Conservation (phyloP, 2,797 vertebrate genomes). For the Enteromius afrohamiltoni region DNA sequence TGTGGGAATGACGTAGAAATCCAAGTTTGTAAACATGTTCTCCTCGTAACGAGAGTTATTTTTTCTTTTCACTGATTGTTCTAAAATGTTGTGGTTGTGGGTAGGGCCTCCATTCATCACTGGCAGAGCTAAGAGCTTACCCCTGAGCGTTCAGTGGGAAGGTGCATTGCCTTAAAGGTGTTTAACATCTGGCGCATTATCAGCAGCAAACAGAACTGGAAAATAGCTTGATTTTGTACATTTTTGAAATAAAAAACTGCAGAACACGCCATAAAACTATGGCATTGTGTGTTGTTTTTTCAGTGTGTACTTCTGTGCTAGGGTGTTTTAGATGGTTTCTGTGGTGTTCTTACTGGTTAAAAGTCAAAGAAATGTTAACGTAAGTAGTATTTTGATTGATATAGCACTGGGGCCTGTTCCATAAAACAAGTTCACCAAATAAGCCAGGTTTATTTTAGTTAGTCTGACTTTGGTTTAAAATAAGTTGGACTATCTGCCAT, state of each 20-base stretch:
- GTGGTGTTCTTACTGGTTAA: neutral
- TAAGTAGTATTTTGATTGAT: too few relatives aligned
- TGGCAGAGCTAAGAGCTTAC: constrained; percentile 58
- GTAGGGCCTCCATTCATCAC: constrained; percentile 65
- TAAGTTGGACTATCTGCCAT: too few relatives aligned
- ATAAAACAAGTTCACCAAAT: too few relatives aligned
- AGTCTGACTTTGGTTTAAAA: too few relatives aligned
- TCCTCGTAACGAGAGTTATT: constrained; percentile 55
- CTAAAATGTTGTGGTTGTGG: constrained; percentile 72
- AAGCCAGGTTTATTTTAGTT: too few relatives aligned
- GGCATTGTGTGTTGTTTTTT: too few relatives aligned
- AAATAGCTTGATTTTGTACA: neutral
- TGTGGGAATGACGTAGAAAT: neutral
- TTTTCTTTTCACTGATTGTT: constrained; percentile 58
- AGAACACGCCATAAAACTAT: neutral
- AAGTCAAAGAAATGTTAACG: neutral
- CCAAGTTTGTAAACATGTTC: constrained; percentile 1
- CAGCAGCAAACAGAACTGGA: neutral
- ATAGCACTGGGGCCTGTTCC: neutral
- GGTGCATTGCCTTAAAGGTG: neutral
- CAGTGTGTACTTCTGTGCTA: neutral
- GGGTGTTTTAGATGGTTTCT: neutral
- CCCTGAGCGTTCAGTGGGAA: constrained; percentile 35
- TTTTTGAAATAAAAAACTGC: neutral
- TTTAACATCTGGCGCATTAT: constrained; percentile 6